Evolutionary conservation across 2,113 vertebrate genomes (phyloP).

Genomic region (Tamias sibiricus): DNA sequence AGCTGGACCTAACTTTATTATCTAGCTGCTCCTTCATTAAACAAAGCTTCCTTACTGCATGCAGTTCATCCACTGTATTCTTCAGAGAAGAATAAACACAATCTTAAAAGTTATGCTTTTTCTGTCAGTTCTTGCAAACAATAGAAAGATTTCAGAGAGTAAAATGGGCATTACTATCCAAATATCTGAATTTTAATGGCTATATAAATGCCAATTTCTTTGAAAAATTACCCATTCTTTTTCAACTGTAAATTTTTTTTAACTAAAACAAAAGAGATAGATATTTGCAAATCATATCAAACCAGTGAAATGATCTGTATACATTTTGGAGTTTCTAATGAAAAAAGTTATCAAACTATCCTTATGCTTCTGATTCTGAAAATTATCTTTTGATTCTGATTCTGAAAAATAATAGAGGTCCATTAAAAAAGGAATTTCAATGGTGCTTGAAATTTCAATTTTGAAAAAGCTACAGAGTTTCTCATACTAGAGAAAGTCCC

Average conservation of each 20-base stretch:
- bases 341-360: neutral
- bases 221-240: slow-evolving; percentile 10
- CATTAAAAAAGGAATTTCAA: slow-evolving; percentile 15
- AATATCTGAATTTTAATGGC: neutral
- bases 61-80: neutral
- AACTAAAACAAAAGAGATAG: slow-evolving; percentile 35
- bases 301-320: neutral
- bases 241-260: slow-evolving; percentile 38
- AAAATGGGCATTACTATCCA: neutral
- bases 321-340: slow-evolving; percentile 1
- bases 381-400: slow-evolving; percentile 7
- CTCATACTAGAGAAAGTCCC: neutral
- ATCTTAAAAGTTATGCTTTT: neutral
- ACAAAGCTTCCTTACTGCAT: neutral
- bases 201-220: slow-evolving; percentile 47
- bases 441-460: slow-evolving; percentile 18
- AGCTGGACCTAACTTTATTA: neutral
- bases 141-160: neutral
- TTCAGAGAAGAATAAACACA: neutral
- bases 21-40: neutral
- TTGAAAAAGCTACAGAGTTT: slow-evolving; percentile 11
- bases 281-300: slow-evolving; percentile 32
- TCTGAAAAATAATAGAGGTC: slow-evolving; percentile 21
- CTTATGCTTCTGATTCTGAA: neutral
- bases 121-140: neutral